phyloP scores from a whole-genome alignment of 1,140 invertebrate species.

The Musca vetustissima region DNA sequence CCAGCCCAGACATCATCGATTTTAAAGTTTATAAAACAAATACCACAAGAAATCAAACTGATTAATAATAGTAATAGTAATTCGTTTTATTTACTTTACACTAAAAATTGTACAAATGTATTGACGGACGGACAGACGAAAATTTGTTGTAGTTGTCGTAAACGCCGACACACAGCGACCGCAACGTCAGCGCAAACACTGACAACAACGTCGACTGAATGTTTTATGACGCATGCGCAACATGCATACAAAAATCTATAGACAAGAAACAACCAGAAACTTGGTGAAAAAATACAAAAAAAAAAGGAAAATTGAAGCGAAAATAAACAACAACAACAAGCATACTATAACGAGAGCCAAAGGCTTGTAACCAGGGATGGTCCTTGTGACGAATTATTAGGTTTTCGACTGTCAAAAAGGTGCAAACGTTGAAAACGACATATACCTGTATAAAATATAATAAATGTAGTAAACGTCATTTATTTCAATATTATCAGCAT shows the following conservation, averaged over 20 bases:
- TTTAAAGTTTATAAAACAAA: too few relatives aligned
- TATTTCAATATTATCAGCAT: too few relatives aligned
- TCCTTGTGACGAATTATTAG: too few relatives aligned
- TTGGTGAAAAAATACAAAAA: neutral
- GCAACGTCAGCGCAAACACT: slow-evolving; percentile 16
- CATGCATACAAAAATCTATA: slow-evolving; percentile 17
- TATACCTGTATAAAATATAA: too few relatives aligned
- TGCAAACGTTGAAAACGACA: too few relatives aligned
- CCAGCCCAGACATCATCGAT: neutral
- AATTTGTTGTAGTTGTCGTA: slow-evolving; percentile 1
- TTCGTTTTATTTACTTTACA: slow-evolving; percentile 6
- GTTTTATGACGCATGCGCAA: slow-evolving; percentile 23
- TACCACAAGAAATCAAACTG: too few relatives aligned
- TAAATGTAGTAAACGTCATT: too few relatives aligned
- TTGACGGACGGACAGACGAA: neutral
- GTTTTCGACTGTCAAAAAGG: too few relatives aligned
- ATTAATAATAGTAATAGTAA: neutral
- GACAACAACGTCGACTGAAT: neutral
- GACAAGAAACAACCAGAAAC: slow-evolving; percentile 21
- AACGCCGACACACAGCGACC: slow-evolving; percentile 26
- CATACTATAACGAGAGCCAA: too few relatives aligned
- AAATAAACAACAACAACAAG: too few relatives aligned
- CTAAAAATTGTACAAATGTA: neutral
- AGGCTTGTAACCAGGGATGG: too few relatives aligned
- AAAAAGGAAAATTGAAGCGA: too few relatives aligned